Evolutionary conservation across 2,797 vertebrate genomes (phyloP).

Genomic region (Scomberomorus guttatus): DNA sequence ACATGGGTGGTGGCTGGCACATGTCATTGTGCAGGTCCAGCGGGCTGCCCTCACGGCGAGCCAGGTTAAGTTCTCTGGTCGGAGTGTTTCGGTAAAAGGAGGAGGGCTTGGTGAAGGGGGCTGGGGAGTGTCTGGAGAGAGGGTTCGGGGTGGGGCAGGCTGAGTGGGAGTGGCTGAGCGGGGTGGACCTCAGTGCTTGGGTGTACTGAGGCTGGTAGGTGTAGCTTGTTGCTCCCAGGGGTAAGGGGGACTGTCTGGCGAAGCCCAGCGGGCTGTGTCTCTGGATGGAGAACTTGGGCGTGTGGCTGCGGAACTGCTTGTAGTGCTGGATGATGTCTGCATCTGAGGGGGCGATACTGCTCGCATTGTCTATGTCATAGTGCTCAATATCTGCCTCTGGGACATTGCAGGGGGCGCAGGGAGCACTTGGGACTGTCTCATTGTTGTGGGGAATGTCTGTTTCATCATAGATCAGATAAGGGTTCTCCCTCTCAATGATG

Average conservation of each 20-base stretch:
- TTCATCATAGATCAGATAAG: conserved; percentile 97
- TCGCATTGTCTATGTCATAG: conserved; percentile 98
- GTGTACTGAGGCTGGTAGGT: conserved; percentile 94
- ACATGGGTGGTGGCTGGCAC: conserved; percentile 90
- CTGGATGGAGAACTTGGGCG: conserved; percentile 97
- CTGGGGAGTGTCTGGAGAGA: conserved; percentile 94
- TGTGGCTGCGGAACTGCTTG: conserved; percentile 97
- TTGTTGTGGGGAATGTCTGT: conserved; percentile 91
- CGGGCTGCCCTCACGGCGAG: conserved; percentile 91
- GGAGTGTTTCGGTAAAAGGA: conserved; percentile 96
- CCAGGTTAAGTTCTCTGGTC: conserved; percentile 93
- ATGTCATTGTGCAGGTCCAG: conserved; percentile 91
- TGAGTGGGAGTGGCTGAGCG: conserved; percentile 93
- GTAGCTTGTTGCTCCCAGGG: conserved; percentile 94
- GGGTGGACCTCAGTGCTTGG: conserved; percentile 90
- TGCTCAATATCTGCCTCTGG: conserved; percentile 95
- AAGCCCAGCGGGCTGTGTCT: conserved; percentile 97
- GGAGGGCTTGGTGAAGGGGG: conserved; percentile 93
- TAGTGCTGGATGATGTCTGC: conserved; percentile 99
- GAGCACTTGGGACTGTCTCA: conserved; percentile 94
- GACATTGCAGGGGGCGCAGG: conserved; percentile 88
- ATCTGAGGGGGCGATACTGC: conserved; percentile 97
- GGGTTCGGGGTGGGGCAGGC: conserved; percentile 94
- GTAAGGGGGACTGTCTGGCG: conserved; percentile 94
- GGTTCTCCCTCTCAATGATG: conserved; percentile 98